Evolutionary conservation across 2,113 vertebrate species (phyloP), one percentile per base, ranked within the genome.

Genomic region (Uria aalge): DNA sequence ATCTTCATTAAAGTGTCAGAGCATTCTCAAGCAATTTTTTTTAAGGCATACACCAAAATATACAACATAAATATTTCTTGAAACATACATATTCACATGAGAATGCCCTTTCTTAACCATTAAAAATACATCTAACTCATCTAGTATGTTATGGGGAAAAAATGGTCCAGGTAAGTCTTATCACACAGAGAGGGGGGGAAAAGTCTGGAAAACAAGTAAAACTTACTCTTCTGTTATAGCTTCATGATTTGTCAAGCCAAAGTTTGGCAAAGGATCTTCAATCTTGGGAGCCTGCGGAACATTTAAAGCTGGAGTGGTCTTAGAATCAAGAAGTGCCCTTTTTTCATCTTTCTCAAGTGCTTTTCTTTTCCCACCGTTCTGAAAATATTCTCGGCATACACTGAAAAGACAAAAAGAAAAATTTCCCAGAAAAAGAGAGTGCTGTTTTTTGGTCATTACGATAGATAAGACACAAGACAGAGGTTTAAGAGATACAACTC

Each of bases 261-360:
- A 95, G 63, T 93, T 97, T 84, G 97, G 87, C 86, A 98, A 97
- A 79, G 95, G 96, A 81, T 98, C 94, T 94, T 98, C 98, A 90
- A 85, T 97, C 96, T 98, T 98, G 88, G 97, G 95, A 97, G 92
- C 85, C n/a, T 97, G 95, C 36, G 89, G 90, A 63, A 85, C 86
- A 85, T 85, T 98, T 96, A 97, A 98, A 97, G 98, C 94, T 89
- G 98, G 92, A 95, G 98, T 97, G 95, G 97, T 97, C 94, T 98
- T 95, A 78, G 97, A 92, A 89, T 98, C 96, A 62, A 98, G 98
- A 76, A 96, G 96, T 78, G 98, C 98, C 98, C 98, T 98, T 97
- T 99, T 99, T 95, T 99, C 99, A 97, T 99, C 99, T 97, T 99
- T 99, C 88, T 99, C 99, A 92, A 99, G 98, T 96, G 99, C 99